Conservation (phyloP, 2,113 vertebrate genomes). For the Paracanthobrama guichenoti region DNA sequence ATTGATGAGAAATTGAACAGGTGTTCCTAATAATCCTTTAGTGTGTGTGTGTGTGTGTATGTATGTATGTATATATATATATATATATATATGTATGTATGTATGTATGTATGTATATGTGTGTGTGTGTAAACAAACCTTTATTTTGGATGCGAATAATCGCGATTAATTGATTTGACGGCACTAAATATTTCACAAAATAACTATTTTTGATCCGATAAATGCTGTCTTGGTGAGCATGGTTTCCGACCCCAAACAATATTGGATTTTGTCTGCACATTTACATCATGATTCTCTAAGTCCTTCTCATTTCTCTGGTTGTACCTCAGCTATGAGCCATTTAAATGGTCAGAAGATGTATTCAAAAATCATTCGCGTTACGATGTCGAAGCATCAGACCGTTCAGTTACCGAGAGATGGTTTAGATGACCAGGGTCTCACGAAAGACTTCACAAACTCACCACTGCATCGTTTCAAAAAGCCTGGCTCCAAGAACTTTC, state of each 20-base stretch:
- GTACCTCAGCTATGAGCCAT: constrained; percentile 90
- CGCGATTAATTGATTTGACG: too few relatives aligned
- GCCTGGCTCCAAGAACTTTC: constrained; percentile 96
- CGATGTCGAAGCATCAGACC: constrained; percentile 94
- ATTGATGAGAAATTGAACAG: too few relatives aligned
- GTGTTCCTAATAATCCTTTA: too few relatives aligned
- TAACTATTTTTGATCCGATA: neutral
- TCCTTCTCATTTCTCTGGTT: neutral
- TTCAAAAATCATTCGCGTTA: constrained; percentile 95
- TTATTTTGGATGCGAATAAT: too few relatives aligned
- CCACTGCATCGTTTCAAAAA: constrained; percentile 98
- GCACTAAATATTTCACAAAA: too few relatives aligned
- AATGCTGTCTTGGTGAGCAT: neutral
- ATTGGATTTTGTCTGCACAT: neutral
- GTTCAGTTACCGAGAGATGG: constrained; percentile 95
- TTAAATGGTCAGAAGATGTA: constrained; percentile 98
- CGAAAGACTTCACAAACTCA: constrained; percentile 96
- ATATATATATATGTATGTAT: too few relatives aligned
- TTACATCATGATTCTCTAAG: neutral
- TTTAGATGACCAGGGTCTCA: constrained; percentile 94
- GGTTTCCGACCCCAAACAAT: too few relatives aligned
- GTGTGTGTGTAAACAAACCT: too few relatives aligned
- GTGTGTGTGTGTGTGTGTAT: too few relatives aligned
- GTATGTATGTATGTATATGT: too few relatives aligned
- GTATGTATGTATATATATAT: too few relatives aligned